phyloP scores from a whole-genome alignment of 2,113 vertebrate genomes.

The Murina feae region DNA sequence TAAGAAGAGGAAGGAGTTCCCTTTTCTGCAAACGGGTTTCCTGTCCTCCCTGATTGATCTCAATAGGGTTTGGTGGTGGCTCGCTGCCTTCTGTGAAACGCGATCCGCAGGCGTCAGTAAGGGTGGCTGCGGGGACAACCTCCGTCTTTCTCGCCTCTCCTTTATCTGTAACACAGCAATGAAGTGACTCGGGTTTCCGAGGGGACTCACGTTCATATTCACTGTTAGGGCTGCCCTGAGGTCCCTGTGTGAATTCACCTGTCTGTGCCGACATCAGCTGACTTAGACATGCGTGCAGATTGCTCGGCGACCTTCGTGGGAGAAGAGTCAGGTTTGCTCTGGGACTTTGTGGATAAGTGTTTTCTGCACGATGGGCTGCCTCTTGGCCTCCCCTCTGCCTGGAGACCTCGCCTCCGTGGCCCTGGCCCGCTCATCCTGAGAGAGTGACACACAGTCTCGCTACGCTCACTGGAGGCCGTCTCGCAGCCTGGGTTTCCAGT shows the following conservation, averaged over 20 bases:
- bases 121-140: background rate
- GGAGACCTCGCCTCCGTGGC: background rate
- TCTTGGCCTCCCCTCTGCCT: background rate
- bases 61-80: background rate
- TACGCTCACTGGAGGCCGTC: background rate
- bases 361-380: background rate
- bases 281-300: background rate
- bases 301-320: background rate
- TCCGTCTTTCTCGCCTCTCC: background rate
- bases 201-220: rapidly evolving
- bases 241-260: background rate
- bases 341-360: background rate
- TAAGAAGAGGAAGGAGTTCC: background rate
- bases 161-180: background rate
- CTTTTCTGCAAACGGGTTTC: background rate
- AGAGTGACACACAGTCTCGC: background rate
- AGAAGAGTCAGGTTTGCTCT: background rate
- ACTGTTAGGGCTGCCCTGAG: background rate
- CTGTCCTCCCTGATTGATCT: background rate
- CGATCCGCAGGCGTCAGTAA: background rate
- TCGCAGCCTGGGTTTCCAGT: background rate
- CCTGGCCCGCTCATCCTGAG: background rate
- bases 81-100: background rate
- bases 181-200: background rate
- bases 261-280: background rate